phyloP scores from a whole-genome alignment of 2,113 vertebrate species.

The Zapornia atra region DNA sequence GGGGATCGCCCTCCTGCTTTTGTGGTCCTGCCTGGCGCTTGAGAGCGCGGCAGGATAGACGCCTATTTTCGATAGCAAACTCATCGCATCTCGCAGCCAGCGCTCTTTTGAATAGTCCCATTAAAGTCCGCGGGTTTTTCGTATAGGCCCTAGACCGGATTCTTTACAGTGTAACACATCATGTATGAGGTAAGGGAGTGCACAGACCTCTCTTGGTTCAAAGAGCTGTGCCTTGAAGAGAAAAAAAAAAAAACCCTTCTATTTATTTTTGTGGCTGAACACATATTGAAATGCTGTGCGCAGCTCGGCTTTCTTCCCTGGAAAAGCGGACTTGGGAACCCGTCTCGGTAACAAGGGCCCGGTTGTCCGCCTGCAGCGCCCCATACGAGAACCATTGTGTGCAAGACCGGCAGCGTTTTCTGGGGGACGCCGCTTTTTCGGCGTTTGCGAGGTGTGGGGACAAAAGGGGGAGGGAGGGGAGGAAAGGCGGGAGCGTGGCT shows the following conservation, averaged over 20 bases:
- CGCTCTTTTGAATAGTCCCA: neutral
- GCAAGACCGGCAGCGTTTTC: neutral
- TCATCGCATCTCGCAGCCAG: neutral
- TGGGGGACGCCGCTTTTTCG: neutral
- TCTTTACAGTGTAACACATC: neutral
- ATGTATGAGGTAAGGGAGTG: neutral
- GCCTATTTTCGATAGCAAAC: neutral
- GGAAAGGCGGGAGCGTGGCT: neutral
- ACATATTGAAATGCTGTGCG: neutral
- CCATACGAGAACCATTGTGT: neutral
- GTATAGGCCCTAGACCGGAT: neutral
- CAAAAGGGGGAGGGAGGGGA: too few species aligned
- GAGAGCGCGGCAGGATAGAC: neutral
- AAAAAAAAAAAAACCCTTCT: neutral
- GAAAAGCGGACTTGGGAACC: neutral
- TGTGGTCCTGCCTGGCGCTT: neutral
- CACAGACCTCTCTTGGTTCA: neutral
- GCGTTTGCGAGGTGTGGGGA: neutral
- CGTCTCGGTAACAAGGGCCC: neutral
- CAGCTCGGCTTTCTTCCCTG: neutral
- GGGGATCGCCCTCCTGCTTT: neutral
- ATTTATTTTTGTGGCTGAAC: neutral
- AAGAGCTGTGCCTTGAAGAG: neutral
- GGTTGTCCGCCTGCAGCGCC: neutral
- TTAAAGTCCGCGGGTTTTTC: neutral